Conservation (phyloP, 2,797 vertebrate species). For the Denticeps clupeoides region DNA sequence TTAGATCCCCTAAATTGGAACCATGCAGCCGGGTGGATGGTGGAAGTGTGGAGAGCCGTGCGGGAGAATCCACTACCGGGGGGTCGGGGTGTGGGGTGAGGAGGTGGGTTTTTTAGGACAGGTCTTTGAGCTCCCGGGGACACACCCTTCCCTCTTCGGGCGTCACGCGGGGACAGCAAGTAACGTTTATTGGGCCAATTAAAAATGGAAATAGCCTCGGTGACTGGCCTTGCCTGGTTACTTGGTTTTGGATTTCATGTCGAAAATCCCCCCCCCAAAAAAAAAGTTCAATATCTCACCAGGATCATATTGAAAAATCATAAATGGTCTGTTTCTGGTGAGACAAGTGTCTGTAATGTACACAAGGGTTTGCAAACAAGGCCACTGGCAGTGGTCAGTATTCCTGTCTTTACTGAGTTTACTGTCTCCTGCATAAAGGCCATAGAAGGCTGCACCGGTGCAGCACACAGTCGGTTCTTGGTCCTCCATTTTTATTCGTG, state of each 20-base stretch:
- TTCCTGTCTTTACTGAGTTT: too few species aligned
- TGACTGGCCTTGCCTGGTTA: neutral
- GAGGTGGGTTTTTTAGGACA: slow-evolving; percentile 7
- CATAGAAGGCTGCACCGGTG: too few species aligned
- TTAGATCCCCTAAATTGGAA: slow-evolving; percentile 71
- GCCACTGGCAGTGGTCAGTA: too few species aligned
- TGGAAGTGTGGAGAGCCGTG: neutral
- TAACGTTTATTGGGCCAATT: neutral
- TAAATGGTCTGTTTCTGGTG: too few species aligned
- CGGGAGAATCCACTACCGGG: neutral
- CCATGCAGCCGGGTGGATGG: slow-evolving; percentile 53
- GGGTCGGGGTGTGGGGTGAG: neutral
- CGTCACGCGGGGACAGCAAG: neutral
- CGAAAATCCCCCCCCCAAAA: too few species aligned
- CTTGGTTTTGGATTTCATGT: neutral
- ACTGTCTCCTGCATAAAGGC: too few species aligned
- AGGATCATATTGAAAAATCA: too few species aligned
- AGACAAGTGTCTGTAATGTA: too few species aligned
- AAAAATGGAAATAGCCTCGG: slow-evolving; percentile 4
- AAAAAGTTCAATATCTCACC: too few species aligned
- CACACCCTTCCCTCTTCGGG: slow-evolving; percentile 4
- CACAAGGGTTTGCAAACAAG: too few species aligned
- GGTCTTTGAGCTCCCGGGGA: neutral
- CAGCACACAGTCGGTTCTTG: too few species aligned
- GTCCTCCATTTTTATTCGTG: too few species aligned